Conservation (phyloP, 2,113 vertebrate genomes). For the Clarias gariepinus region DNA sequence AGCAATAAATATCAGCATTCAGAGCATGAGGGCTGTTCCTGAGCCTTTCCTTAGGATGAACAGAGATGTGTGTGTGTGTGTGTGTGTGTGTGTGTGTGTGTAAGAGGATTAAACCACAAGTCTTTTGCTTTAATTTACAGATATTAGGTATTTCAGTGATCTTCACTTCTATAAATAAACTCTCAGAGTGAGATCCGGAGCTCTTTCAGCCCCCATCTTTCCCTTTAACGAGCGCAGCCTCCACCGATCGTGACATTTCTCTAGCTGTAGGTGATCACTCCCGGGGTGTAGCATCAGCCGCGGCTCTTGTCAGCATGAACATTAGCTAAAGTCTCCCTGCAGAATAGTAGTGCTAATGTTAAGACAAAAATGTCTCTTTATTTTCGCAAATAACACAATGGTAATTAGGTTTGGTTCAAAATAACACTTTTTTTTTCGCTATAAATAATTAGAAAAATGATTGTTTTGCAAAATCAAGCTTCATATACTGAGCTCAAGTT, state of each 20-base stretch:
- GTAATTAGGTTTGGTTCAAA: neutral
- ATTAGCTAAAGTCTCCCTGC: neutral
- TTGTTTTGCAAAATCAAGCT: neutral
- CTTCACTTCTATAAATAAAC: neutral
- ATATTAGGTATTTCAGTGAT: neutral
- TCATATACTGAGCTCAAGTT: neutral
- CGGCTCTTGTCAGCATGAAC: neutral
- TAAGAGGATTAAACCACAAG: neutral
- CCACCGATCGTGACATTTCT: slow-evolving; percentile 8
- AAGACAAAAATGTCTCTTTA: neutral
- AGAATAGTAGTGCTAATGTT: neutral
- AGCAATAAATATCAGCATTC: neutral
- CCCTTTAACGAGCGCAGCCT: neutral
- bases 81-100: no score
- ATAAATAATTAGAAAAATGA: neutral
- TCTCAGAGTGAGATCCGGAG: neutral
- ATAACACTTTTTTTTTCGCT: neutral
- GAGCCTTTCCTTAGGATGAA: neutral
- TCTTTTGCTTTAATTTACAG: neutral
- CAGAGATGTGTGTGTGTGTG: neutral
- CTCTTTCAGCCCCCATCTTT: neutral
- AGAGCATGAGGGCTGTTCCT: neutral
- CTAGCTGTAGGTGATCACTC: neutral
- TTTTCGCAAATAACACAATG: neutral
- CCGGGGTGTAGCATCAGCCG: neutral